These are phyloP conservation scores for Gulo gulo DNA, from an alignment of 2,113 vertebrate species.

Conservation along the genomic window DNA sequence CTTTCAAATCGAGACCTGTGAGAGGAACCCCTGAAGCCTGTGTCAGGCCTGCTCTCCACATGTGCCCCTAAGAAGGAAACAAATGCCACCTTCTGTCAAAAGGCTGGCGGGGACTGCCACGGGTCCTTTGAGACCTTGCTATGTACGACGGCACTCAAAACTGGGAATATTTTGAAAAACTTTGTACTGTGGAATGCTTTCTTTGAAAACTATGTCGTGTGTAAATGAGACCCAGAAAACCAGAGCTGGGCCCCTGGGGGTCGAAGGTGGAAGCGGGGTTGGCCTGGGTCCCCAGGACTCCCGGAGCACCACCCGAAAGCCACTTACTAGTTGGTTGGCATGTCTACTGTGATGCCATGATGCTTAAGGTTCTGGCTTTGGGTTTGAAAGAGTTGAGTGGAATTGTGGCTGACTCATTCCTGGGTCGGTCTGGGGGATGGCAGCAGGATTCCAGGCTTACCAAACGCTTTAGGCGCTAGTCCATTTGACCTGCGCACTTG, in stretches of 20 bases:
- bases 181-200: background rate
- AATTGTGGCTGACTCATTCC: background rate
- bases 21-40: background rate
- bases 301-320: background rate
- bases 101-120: background rate
- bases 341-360: background rate
- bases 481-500: background rate
- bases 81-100: background rate
- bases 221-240: background rate
- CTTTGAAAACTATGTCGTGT: background rate
- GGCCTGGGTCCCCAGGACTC: background rate
- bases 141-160: background rate
- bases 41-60: background rate
- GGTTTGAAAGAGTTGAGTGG: background rate
- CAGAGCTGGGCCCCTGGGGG: background rate
- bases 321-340: background rate
- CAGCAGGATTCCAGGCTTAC: background rate
- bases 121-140: background rate
- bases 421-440: background rate
- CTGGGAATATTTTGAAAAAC: background rate
- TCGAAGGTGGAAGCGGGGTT: background rate
- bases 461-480: background rate
- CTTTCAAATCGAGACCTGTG: background rate
- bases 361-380: slow-evolving; percentile 28
- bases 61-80: background rate